phyloP scores from a whole-genome alignment of 2,113 vertebrate species.

The Otis tarda region DNA sequence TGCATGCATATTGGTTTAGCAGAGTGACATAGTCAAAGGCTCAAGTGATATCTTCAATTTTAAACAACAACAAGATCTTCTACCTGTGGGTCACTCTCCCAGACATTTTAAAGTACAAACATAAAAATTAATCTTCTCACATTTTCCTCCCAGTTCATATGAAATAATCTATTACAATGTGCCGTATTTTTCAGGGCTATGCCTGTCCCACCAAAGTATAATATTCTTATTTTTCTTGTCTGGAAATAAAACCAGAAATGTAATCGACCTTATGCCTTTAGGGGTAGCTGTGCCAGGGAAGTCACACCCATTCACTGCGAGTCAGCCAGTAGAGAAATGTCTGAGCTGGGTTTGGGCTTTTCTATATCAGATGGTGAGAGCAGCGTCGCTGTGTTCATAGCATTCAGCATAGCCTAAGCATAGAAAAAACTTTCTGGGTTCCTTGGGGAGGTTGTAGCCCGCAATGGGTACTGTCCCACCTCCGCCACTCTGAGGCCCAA shows the following conservation, averaged over 20 bases:
- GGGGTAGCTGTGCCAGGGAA: background rate
- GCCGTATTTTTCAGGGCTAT: background rate
- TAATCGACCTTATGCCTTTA: background rate
- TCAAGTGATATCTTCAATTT: background rate
- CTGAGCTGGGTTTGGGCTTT: background rate
- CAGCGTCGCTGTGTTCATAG: background rate
- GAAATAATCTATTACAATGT: background rate
- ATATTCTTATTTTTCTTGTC: background rate
- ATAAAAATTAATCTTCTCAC: background rate
- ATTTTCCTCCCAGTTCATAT: background rate
- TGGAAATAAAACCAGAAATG: background rate
- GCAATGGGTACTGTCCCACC: background rate
- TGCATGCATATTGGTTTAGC: background rate
- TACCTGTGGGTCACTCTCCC: background rate
- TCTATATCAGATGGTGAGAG: background rate
- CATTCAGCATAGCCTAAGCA: background rate
- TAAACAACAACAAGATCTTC: background rate
- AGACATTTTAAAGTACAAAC: background rate
- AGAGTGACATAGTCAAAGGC: background rate
- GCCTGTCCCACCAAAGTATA: background rate
- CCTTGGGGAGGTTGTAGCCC: background rate
- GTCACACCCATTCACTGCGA: background rate
- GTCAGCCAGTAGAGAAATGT: background rate
- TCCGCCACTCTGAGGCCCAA: background rate
- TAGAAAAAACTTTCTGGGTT: background rate